These are phyloP conservation scores for Globodera ellingtonae DNA, from an alignment of 1,140 invertebrate species.

Conservation along the genomic window DNA sequence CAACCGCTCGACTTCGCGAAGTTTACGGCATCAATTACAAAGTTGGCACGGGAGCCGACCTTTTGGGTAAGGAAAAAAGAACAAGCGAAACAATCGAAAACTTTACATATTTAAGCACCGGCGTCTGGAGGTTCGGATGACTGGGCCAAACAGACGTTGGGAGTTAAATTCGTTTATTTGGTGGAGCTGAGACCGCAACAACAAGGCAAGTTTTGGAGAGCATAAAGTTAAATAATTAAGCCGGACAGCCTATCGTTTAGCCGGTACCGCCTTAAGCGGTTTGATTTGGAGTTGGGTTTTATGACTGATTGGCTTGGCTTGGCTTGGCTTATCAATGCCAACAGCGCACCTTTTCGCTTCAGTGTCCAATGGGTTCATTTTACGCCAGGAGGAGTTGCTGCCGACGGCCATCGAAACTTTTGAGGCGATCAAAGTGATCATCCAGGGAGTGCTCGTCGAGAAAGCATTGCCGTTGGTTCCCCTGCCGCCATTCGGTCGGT, in stretches of 20 bases:
- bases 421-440: slow-evolving; percentile 52
- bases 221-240: neutral
- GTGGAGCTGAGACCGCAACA: slow-evolving; percentile 56
- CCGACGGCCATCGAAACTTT: slow-evolving; percentile 51
- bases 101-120: slow-evolving; percentile 53
- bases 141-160: slow-evolving; percentile 60
- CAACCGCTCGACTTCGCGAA: slow-evolving; percentile 53
- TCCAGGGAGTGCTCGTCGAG: slow-evolving; percentile 39
- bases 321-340: neutral
- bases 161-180: slow-evolving; percentile 64
- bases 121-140: slow-evolving; percentile 65
- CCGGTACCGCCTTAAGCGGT: too few relatives aligned
- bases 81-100: neutral
- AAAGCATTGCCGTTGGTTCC: slow-evolving; percentile 19
- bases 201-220: slow-evolving; percentile 35
- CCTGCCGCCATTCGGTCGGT: slow-evolving; percentile 17
- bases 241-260: too few relatives aligned
- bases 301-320: too few relatives aligned
- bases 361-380: slow-evolving; percentile 50
- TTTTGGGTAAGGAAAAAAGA: slow-evolving; percentile 17
- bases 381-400: slow-evolving; percentile 47
- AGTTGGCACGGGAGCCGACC: slow-evolving; percentile 57
- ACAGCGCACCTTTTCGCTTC: slow-evolving; percentile 11
- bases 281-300: too few relatives aligned
- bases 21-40: slow-evolving; percentile 64